Base-by-base conservation (phyloP, 2,888 invertebrate genomes). In the Conus canariensis region DNA sequence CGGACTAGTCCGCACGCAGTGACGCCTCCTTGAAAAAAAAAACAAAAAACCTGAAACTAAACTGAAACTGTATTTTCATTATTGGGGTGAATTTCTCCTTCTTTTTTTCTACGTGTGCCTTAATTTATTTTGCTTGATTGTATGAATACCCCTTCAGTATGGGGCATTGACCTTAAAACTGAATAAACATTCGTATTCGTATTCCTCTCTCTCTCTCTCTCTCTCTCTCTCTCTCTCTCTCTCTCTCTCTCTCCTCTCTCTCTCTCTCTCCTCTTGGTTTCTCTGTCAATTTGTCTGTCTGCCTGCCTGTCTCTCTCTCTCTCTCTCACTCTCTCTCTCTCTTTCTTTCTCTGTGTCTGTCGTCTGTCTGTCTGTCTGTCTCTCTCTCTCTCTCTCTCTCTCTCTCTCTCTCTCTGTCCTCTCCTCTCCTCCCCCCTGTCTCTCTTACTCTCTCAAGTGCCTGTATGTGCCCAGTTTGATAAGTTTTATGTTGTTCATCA, bases 341-440 rank as follows among this genome's bases (percentile, higher is more conserved):
- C 74, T 74, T n/a, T 74, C 74, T 74, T n/a, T 74, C 74, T 74
- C 74, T 74, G n/a, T 74, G n/a, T 74, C 74, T 74, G n/a, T 74
- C 74, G 0, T n/a, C 74, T 74, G n/a, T 74, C 74, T n/a, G 0
- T n/a, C 74, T 74, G n/a, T 74, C 74, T n/a, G 6, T 74, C n/a
- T 74, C 74, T 74, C 74, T 74, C 74, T 74, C 74, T 74, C 74
- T 74, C 74, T 74, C 74, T 74, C 74, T 74, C 74, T 74, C 74
- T 74, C 25, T 25, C 74, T 74, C 74, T 25, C n/a, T 74, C 74
- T 56, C 59, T 56, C 83, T 56, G 22, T 59, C 83, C 16, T 45
- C 16, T 19, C 22, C 83, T 45, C 59, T 56, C 83, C 14, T n/a
- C 16, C 83, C 12, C 56, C 16, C 83, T 58, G 19, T 74, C 74